Percentiles rank a stretch among this genome's conserved stretches.
These are phyloP conservation scores for Aphis gossypii DNA, from an alignment of 1,140 invertebrate genomes.

Conservation along the genomic window DNA sequence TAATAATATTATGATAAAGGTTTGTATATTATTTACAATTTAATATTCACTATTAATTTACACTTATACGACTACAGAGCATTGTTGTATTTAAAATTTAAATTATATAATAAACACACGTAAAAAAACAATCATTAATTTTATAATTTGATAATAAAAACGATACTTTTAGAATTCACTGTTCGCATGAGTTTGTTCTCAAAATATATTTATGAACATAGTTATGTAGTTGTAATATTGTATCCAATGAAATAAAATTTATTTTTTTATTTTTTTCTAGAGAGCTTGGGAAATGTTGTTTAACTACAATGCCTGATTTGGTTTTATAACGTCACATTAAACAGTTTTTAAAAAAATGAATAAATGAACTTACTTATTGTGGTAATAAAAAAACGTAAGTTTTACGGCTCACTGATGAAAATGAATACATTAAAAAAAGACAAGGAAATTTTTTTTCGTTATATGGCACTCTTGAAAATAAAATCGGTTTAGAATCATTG, in stretches of 20 bases:
- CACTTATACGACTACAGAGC: background rate
- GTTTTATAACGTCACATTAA: background rate
- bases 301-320: background rate
- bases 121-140: background rate
- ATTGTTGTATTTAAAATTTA: background rate
- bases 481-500: background rate
- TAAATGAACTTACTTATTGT: background rate
- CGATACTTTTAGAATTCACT: background rate
- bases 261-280: background rate
- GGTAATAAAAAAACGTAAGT: background rate
- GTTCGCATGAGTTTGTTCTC: background rate
- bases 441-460: background rate
- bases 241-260: background rate
- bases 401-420: background rate
- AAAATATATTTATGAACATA: background rate
- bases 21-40: background rate
- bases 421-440: constrained; percentile 10
- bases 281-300: background rate
- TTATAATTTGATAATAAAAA: background rate
- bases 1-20: background rate
- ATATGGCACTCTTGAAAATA: background rate
- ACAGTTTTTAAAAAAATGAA: background rate
- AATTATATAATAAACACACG: background rate
- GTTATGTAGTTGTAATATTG: background rate
- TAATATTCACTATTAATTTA: background rate